Conservation (phyloP, 2,888 invertebrate genomes). For the Amphipoea lucens region DNA sequence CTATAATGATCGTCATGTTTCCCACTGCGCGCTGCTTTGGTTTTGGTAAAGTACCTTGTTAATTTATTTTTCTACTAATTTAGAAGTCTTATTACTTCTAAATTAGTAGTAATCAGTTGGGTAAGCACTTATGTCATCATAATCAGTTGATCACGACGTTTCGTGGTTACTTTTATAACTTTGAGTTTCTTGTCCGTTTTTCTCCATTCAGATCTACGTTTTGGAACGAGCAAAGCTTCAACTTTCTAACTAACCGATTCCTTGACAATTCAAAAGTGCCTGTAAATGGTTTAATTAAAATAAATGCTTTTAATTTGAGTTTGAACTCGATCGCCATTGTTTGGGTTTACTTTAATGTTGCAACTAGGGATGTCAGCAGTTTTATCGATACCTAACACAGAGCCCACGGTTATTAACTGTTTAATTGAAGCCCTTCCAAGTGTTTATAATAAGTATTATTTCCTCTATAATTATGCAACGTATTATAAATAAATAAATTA, state of each 20-base stretch:
- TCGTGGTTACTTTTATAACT: background rate
- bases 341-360: background rate
- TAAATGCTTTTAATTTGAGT: background rate
- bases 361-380: background rate
- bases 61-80: slow-evolving; percentile 20
- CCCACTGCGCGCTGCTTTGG: slow-evolving; percentile 22
- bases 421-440: background rate
- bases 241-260: background rate
- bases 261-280: background rate
- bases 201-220: background rate
- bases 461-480: background rate
- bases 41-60: slow-evolving; percentile 35
- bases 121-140: background rate
- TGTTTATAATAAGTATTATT: background rate
- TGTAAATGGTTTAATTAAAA: background rate
- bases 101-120: background rate
- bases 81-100: background rate
- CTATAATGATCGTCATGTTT: slow-evolving; percentile 19
- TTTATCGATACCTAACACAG: background rate
- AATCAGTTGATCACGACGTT: slow-evolving; percentile 26
- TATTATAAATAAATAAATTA: no score
- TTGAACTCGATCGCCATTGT: background rate
- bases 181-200: background rate
- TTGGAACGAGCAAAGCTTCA: background rate
- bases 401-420: background rate